phyloP scores from a whole-genome alignment of 2,113 vertebrate species.

The Brachyhypopomus occidentalis region DNA sequence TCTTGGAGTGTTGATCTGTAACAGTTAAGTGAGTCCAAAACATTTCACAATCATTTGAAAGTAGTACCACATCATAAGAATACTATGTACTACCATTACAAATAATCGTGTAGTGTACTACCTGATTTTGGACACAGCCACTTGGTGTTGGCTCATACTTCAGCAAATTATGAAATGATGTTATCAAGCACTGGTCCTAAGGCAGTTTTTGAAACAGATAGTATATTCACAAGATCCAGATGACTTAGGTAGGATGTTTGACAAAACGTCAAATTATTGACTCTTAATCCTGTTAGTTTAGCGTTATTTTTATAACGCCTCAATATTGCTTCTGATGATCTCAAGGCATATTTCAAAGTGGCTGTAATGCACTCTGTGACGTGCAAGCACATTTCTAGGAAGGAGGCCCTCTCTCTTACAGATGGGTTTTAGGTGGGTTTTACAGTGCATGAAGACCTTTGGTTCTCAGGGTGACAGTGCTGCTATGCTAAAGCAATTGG shows the following conservation, averaged over 20 bases:
- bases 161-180: neutral
- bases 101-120: too few species aligned
- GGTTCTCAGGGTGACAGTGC: neutral
- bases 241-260: neutral
- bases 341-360: constrained; percentile 16
- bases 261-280: neutral
- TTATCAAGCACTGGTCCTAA: neutral
- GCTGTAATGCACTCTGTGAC: constrained; percentile 6
- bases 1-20: too few species aligned
- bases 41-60: too few species aligned
- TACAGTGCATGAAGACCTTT: neutral
- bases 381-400: constrained; percentile 31
- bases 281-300: constrained; percentile 20
- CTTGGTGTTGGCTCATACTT: neutral
- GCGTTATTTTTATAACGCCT: neutral
- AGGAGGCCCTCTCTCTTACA: constrained; percentile 31
- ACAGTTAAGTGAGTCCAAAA: too few species aligned
- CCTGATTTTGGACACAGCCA: too few species aligned
- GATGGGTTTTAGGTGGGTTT: constrained; percentile 22
- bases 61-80: too few species aligned
- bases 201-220: neutral
- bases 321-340: neutral
- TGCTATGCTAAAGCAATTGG: constrained; percentile 22
- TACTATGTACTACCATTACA: too few species aligned
- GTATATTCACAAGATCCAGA: neutral